Evolutionary conservation across 2,113 vertebrate genomes (phyloP), one percentile per base, ranked within the genome.

Genomic region (Myotis yumanensis): DNA sequence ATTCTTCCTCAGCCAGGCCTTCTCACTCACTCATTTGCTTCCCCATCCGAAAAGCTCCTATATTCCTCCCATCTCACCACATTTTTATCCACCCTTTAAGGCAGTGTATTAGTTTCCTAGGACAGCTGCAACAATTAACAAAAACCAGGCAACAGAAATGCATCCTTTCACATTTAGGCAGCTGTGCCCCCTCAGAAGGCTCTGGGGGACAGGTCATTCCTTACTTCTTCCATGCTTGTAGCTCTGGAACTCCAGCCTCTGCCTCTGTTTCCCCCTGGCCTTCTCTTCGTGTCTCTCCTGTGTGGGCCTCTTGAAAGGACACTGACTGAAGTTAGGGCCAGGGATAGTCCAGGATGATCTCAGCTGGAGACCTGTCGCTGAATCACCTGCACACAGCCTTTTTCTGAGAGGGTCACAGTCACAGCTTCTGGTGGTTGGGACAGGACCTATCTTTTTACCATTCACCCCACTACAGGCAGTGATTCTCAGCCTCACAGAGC

Each of bases 171-270:
- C 57, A 59, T 59, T 59, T 59, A 23, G 57, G 57, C 22, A 59
- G 48, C 25, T 37, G 2, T 22, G n/a, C 20, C 48, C 62, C 25
- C n/a, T 28, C 40, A 0, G 0, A 48, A 68, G 79, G 12, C 18
- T 37, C 22, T 20, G 20, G 30, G 11, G 23, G 23, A 30, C 48
- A 75, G 7, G 8, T n/a, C 30, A 28, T 18, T 72, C 76, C 85
- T 88, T 11, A 5, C 20, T 62, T 54, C 23, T 37, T 3, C 52
- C 28, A 35, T 43, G 35, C 28, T 25, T 1, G 3, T 7, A 20
- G 62, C 16, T n/a, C 30, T n/a, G 17, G 28, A 7, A 7, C 15
- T n/a, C 30, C 8, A 32, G 1, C 30, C 52, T 72, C 54, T 57
- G 73, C 17, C 46, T 48, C 43, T 51, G 52, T 79, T 35, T 57